phyloP scores from a whole-genome alignment of 2,113 vertebrate genomes.

The Clinocottus analis region DNA sequence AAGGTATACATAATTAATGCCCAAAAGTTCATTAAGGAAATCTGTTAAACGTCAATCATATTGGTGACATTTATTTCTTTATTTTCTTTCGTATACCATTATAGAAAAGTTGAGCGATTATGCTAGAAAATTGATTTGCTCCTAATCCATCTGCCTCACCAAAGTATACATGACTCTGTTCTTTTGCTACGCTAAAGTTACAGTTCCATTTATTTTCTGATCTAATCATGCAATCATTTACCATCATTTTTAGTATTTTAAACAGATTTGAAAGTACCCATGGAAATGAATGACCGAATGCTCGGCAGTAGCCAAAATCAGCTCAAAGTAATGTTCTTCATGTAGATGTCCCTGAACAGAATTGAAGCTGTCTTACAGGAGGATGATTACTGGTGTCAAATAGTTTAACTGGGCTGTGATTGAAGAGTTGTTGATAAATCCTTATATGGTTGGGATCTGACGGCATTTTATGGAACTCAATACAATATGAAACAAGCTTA shows the following conservation, averaged over 20 bases:
- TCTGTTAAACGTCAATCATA: not conserved
- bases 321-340: not conserved
- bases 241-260: not conserved
- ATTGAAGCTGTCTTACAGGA: not conserved
- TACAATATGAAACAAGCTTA: not conserved
- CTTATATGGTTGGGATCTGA: conserved; percentile 7
- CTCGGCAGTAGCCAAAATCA: not conserved
- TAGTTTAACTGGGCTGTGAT: not conserved
- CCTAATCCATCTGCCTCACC: not conserved
- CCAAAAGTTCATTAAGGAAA: not conserved
- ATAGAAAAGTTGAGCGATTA: not conserved
- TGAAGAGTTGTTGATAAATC: not conserved
- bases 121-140: not conserved
- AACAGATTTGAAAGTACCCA: not conserved
- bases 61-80: not conserved
- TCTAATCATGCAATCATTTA: conserved; percentile 9
- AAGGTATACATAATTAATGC: not conserved
- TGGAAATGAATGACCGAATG: not conserved
- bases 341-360: not conserved
- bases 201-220: not conserved
- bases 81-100: too few relatives aligned
- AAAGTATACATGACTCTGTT: not conserved
- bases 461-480: conserved; percentile 8
- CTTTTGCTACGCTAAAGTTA: not conserved
- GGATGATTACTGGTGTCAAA: not conserved